Conservation (phyloP, 1,140 invertebrate genomes). For the Sitophilus oryzae region DNA sequence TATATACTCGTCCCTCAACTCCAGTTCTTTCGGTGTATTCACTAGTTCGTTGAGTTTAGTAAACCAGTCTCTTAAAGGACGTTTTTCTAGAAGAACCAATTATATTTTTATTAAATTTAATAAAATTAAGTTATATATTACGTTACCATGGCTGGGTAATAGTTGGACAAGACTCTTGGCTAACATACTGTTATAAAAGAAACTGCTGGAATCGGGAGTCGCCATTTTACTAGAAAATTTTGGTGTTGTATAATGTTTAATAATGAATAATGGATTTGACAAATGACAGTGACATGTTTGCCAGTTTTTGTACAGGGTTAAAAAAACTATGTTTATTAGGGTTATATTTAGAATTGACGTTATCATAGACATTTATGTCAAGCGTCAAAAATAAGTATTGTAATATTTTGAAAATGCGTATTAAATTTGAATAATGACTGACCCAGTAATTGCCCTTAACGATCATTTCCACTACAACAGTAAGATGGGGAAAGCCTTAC, state of each 20-base stretch:
- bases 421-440: too few relatives aligned
- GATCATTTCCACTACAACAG: constrained; percentile 43
- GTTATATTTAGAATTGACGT: too few relatives aligned
- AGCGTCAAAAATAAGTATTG: too few relatives aligned
- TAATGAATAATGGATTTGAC: too few relatives aligned
- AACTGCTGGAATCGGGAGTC: constrained; percentile 37
- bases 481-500: constrained; percentile 39
- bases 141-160: constrained; percentile 35
- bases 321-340: too few relatives aligned
- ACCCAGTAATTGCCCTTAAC: constrained; percentile 31
- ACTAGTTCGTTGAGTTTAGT: constrained; percentile 36
- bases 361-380: too few relatives aligned
- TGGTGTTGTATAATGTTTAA: too few relatives aligned
- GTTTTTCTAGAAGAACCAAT: constrained; percentile 39
- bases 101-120: too few relatives aligned
- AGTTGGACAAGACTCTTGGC: constrained; percentile 38
- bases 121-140: too few relatives aligned
- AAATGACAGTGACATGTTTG: too few relatives aligned
- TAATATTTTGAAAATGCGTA: too few relatives aligned
- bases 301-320: too few relatives aligned
- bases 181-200: constrained; percentile 42
- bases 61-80: constrained; percentile 37
- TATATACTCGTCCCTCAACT: constrained; percentile 44
- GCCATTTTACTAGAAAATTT: constrained; percentile 22
- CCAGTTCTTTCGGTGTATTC: constrained; percentile 31